phyloP scores from a whole-genome alignment of 1,140 invertebrate species.

The Sarcophaga bullata region DNA sequence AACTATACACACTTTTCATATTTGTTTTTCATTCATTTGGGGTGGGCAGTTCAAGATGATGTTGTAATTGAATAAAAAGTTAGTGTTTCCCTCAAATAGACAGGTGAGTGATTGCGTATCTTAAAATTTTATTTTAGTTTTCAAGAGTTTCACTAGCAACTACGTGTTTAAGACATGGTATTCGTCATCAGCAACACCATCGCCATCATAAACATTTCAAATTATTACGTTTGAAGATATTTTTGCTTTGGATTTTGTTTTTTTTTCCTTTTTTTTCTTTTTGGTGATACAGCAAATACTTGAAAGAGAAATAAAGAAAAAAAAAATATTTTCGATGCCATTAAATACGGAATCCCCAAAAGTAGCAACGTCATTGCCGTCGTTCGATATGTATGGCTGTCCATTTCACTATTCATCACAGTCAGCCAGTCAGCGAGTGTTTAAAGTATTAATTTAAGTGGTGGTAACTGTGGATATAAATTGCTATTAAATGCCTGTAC shows the following conservation, averaged over 20 bases:
- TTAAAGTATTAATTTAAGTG: not conserved
- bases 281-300: not conserved
- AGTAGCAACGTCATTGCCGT: not conserved
- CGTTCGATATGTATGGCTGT: not conserved
- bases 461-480: not conserved
- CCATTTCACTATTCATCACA: too few relatives aligned
- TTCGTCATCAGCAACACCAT: not conserved
- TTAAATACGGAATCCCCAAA: conserved; percentile 14
- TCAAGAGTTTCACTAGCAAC: too few relatives aligned
- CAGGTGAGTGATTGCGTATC: too few relatives aligned
- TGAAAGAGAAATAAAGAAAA: not conserved
- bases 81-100: too few relatives aligned
- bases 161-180: not conserved
- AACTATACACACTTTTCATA: too few relatives aligned
- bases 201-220: not conserved
- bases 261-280: not conserved
- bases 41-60: not conserved
- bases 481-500: not conserved
- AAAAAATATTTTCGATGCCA: not conserved
- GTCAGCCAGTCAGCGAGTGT: not conserved
- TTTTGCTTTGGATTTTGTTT: not conserved
- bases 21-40: not conserved
- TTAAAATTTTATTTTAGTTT: not conserved
- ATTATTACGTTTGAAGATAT: not conserved
- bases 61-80: not conserved